Base-by-base conservation (phyloP, 2,113 vertebrate genomes). In the Theristicus caerulescens region DNA sequence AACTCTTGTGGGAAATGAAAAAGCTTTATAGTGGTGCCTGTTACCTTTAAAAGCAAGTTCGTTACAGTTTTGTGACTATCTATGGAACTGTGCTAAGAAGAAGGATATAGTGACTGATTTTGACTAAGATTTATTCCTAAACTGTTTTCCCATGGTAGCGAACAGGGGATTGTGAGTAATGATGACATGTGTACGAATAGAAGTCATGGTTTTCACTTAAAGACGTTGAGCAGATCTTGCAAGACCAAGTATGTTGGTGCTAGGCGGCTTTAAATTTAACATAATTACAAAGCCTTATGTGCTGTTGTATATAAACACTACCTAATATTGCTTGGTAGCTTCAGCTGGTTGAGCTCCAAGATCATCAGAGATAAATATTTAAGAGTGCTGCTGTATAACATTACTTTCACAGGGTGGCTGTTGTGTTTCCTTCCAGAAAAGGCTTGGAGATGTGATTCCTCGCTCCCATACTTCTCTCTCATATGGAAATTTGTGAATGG, bases 291-390 rank as follows among this genome's bases (percentile, higher is more conserved):
- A 42, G 47, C 42, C 46, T 46, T 78, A 27, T 38, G 38, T 62
- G 11, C 51, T 77, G 32, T 74, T 88, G 21, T 58, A 55, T 77
- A 47, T 91, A 96, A 94, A 94, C 86, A 89, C 16, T 82, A 9
- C 82, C 62, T 88, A 80, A 62, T 84, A 59, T 19, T 86, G n/a
- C 93, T 88, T 73, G 66, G 62, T 82, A 59, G 66, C 73, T 79
- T 89, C 84, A 92, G 49, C 74, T 96, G 96, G 73, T 87, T 93
- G 78, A 91, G 67, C n/a, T 93, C 87, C 55, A 70, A 71, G 79
- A 87, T 94, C 20, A n/a, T 69, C 57, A 64, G 54, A 87, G 57
- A 77, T 57, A 86, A 96, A 94, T 78, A 76, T 54, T 89, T 94
- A 44, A 73, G 36, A 55, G 20, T 81, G 59, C 62, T 79, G 58